phyloP scores from a whole-genome alignment of 2,888 invertebrate species.

The Zaprionus lineosus region DNA sequence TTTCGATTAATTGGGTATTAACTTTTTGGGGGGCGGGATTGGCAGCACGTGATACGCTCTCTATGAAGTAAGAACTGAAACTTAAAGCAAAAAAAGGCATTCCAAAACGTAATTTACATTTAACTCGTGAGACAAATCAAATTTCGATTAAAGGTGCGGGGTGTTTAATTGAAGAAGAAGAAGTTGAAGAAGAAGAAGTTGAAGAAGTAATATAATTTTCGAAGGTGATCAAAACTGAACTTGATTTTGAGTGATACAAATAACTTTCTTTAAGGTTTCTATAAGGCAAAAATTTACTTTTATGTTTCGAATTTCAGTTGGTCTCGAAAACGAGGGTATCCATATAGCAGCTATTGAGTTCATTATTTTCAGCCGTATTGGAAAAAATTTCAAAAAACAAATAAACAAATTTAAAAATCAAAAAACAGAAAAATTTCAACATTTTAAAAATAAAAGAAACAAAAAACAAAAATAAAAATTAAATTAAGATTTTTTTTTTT shows the following conservation, averaged over 20 bases:
- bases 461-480: conserved; percentile 23
- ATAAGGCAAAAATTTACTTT: conserved; percentile 59
- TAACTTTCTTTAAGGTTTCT: conserved; percentile 19
- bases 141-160: conserved; percentile 41
- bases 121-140: conserved; percentile 34
- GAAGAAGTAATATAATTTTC: too few relatives aligned
- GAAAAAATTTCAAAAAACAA: conserved; percentile 35
- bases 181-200: conserved; percentile 22
- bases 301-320: conserved; percentile 64
- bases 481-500: conserved; percentile 62
- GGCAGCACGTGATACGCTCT: conserved; percentile 11
- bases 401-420: conserved; percentile 25
- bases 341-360: conserved; percentile 70
- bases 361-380: conserved; percentile 44
- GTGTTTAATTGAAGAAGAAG: conserved; percentile 23
- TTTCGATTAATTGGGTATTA: conserved; percentile 1
- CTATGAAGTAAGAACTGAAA: conserved; percentile 11
- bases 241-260: conserved; percentile 20
- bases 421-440: conserved; percentile 5
- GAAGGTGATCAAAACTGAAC: conserved; percentile 38
- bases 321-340: conserved; percentile 65
- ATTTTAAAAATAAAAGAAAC: conserved; percentile 11
- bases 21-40: neutral
- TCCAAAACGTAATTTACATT: conserved; percentile 52
- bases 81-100: conserved; percentile 39